phyloP scores from a whole-genome alignment of 2,888 invertebrate genomes.

The Nomada goodeniana region DNA sequence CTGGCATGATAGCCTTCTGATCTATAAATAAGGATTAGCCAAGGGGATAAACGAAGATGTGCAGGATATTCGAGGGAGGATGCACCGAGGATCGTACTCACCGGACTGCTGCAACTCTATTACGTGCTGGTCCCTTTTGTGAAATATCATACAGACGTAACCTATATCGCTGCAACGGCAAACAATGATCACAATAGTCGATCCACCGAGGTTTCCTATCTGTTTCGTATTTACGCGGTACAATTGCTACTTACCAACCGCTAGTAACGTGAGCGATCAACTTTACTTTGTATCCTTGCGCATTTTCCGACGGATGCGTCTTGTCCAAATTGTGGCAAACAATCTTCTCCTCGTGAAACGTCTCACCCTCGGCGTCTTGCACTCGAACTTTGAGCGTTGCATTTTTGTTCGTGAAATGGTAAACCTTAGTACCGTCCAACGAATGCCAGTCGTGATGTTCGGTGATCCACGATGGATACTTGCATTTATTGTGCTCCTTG shows the following conservation, averaged over 20 bases:
- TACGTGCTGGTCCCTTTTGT: conserved; percentile 89
- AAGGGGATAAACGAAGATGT: background rate
- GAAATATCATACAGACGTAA: conserved; percentile 91
- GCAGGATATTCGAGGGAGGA: too few relatives aligned
- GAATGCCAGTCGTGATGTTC: conserved; percentile 93
- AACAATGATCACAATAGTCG: background rate
- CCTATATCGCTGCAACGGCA: conserved; percentile 89
- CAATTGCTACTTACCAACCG: conserved; percentile 88
- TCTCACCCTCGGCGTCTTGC: conserved; percentile 81
- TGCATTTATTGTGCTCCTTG: conserved; percentile 90
- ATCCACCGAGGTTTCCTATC: too few relatives aligned
- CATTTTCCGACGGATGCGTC: conserved; percentile 76
- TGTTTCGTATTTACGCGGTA: background rate
- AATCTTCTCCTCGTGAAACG: conserved; percentile 80
- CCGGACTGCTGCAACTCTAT: conserved; percentile 90
- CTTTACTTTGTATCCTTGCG: conserved; percentile 86
- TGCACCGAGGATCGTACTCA: conserved; percentile 69
- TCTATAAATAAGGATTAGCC: conserved; percentile 72
- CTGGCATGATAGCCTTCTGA: conserved; percentile 85
- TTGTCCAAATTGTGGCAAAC: conserved; percentile 81
- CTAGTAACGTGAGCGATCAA: conserved; percentile 91
- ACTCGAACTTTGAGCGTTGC: conserved; percentile 88
- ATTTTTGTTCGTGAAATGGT: conserved; percentile 90
- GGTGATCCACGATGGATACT: conserved; percentile 92
- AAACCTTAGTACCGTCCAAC: conserved; percentile 89